Percentiles rank a stretch among this genome's conserved stretches.
Conservation (phyloP, 2,888 invertebrate species). For the Dicycla oo region DNA sequence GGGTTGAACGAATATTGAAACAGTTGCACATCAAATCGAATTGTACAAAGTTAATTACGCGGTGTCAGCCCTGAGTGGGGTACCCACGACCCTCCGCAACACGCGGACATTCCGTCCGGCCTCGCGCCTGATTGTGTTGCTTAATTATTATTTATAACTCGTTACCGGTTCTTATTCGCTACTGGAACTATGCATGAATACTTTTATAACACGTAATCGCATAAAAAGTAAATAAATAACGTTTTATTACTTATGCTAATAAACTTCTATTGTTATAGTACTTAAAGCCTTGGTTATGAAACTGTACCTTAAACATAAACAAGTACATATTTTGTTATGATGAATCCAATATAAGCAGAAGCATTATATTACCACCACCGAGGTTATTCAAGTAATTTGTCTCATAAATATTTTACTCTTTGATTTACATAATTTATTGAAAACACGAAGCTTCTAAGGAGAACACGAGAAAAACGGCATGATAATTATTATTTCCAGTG, state of each 20-base stretch:
- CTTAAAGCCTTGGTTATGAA: slow-evolving; percentile 2
- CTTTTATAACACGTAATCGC: slow-evolving; percentile 27
- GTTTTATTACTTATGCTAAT: slow-evolving; percentile 7
- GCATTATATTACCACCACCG: slow-evolving; percentile 28
- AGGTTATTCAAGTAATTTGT: slow-evolving; percentile 50
- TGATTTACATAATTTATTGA: slow-evolving; percentile 60
- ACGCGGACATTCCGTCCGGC: slow-evolving; percentile 54
- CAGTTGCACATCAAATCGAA: slow-evolving; percentile 82
- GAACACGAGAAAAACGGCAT: slow-evolving; percentile 56
- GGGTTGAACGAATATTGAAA: slow-evolving; percentile 77
- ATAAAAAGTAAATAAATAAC: slow-evolving; percentile 23
- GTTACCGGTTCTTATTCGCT: slow-evolving; percentile 57
- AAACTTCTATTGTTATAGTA: slow-evolving; percentile 16
- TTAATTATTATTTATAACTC: slow-evolving; percentile 75
- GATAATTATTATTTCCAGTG: slow-evolving; percentile 64
- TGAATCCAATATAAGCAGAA: slow-evolving; percentile 27
- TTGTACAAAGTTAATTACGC: slow-evolving; percentile 85
- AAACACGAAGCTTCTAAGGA: slow-evolving; percentile 51
- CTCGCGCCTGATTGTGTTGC: slow-evolving; percentile 67
- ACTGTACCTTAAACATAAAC: slow-evolving; percentile 35
- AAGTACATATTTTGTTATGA: slow-evolving; percentile 29
- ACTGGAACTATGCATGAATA: slow-evolving; percentile 39
- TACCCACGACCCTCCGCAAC: slow-evolving; percentile 63
- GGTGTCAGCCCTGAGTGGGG: slow-evolving; percentile 81
- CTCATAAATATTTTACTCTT: slow-evolving; percentile 50